phyloP scores from a whole-genome alignment of 2,113 vertebrate species.

The Eolophus roseicapilla region DNA sequence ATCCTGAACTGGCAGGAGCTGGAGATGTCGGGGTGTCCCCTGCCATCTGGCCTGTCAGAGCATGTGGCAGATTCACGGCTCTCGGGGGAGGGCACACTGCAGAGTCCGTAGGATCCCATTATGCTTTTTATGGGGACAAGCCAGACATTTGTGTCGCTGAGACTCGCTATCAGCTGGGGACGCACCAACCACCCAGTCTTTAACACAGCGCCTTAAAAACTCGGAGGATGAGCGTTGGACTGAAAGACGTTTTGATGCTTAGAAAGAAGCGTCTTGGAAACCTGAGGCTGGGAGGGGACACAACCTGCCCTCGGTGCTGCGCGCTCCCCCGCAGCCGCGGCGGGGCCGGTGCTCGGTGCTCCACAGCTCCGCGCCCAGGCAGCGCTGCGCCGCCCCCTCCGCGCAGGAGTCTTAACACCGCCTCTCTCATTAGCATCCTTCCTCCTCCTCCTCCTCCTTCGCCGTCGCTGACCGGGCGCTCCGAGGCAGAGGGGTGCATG shows the following conservation, averaged over 20 bases:
- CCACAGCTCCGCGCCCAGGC: neutral
- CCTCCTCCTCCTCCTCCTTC: neutral
- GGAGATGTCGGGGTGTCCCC: neutral
- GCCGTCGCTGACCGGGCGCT: neutral
- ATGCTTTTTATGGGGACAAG: neutral
- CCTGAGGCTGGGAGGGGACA: accelerated
- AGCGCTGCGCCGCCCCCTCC: neutral
- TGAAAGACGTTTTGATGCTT: neutral
- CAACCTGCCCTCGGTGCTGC: neutral
- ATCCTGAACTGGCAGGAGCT: neutral
- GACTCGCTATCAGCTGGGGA: neutral
- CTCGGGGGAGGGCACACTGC: neutral
- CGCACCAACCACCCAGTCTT: accelerated
- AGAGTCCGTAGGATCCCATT: neutral
- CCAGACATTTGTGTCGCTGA: neutral
- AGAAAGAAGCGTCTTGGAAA: neutral
- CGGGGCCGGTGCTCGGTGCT: neutral
- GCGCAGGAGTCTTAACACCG: neutral
- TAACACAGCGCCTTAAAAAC: neutral
- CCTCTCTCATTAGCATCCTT: conserved; percentile 6
- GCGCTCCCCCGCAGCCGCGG: neutral
- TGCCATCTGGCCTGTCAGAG: conserved; percentile 19
- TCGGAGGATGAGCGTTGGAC: neutral
- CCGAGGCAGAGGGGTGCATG: neutral
- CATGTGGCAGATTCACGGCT: neutral